Conservation (phyloP, 2,888 invertebrate species). For the Eristalis pertinax region DNA sequence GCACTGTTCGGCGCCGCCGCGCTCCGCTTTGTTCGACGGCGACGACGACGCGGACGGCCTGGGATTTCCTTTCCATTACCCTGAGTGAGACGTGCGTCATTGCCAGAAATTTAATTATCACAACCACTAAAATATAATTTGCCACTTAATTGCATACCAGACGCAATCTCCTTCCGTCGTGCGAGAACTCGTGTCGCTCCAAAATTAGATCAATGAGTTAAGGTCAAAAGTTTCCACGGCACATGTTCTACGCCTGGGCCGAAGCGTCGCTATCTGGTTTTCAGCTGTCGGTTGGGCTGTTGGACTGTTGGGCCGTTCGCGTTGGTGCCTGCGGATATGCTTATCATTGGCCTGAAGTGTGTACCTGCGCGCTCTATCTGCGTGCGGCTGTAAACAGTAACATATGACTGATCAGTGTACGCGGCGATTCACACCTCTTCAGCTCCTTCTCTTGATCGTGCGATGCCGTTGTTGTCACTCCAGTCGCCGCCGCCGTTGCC, state of each 20-base stretch:
- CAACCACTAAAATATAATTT: conserved; percentile 60
- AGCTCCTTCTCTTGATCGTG: background rate
- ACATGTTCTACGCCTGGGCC: conserved; percentile 38
- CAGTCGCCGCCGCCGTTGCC: background rate
- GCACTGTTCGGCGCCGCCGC: background rate
- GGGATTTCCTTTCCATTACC: conserved; percentile 27
- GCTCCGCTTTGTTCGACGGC: background rate
- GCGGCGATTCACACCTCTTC: conserved; percentile 35
- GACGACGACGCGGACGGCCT: background rate
- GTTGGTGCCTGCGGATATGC: conserved; percentile 1
- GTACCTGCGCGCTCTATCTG: conserved; percentile 23
- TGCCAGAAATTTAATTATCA: conserved; percentile 61
- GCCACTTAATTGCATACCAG: conserved; percentile 61
- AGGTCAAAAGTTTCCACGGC: conserved; percentile 69
- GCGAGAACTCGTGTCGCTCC: conserved; percentile 58
- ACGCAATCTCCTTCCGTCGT: conserved; percentile 58
- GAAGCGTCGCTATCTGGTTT: conserved; percentile 10
- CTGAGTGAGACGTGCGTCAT: conserved; percentile 55
- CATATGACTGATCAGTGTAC: conserved; percentile 35
- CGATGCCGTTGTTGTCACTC: background rate
- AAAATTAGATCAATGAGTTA: conserved; percentile 72
- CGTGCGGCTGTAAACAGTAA: conserved; percentile 16
- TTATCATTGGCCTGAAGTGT: conserved; percentile 20
- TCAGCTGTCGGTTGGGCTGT: background rate
- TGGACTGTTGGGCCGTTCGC: background rate